Conservation (phyloP, 2,797 vertebrate genomes). For the Gymnopithys bicolor region DNA sequence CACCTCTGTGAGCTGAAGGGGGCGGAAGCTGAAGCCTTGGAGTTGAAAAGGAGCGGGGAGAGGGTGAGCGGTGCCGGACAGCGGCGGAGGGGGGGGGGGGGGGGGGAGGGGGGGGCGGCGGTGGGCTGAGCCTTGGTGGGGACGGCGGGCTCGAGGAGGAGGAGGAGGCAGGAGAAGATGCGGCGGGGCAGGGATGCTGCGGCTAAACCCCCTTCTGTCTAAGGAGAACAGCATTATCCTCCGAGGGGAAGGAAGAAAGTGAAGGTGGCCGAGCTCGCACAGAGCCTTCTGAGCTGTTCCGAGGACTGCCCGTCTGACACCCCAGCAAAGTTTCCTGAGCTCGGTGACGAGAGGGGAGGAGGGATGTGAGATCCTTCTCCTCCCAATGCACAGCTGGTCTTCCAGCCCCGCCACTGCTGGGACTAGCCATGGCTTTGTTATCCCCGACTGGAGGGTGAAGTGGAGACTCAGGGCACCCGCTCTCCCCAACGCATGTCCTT, state of each 20-base stretch:
- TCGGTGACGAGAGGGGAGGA: background rate
- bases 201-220: background rate
- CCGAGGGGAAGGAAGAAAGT: background rate
- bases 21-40: slow-evolving; percentile 73
- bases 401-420: background rate
- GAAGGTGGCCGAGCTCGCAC: background rate
- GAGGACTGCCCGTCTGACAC: background rate
- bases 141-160: background rate
- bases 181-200: slow-evolving; percentile 1
- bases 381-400: background rate
- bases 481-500: background rate
- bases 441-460: background rate
- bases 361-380: background rate
- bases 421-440: background rate
- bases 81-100: background rate
- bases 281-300: background rate
- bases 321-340: slow-evolving; percentile 46
- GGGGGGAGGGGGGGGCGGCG: background rate
- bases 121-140: background rate
- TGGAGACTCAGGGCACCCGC: background rate
- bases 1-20: slow-evolving; percentile 64
- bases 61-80: background rate
- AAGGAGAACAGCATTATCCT: background rate
- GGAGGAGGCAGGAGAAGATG: background rate
- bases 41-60: slow-evolving; percentile 26